Evolutionary conservation across 2,113 vertebrate species (phyloP).

Genomic region (human (Homo sapiens)): GRCh38 chr21:31433501-31434000

Average conservation of each 20-base stretch:
- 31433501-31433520: not conserved
- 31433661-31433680: conserved; percentile 44
- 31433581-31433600: not conserved
- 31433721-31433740: not conserved
- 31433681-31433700: not conserved
- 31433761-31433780: not conserved
- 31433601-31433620: not conserved
- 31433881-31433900: no score
- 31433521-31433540: not conserved
- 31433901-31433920: no score
- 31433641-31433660: conserved; percentile 35
- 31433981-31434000: no score
- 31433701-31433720: not conserved
- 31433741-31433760: rapidly evolving
- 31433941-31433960: no score
- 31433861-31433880: no score
- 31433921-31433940: no score
- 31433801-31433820: no score
- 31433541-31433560: not conserved
- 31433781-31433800: not conserved
- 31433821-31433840: no score
- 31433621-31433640: not conserved
- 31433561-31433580: conserved; percentile 27
- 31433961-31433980: no score
- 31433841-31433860: no score